Evolutionary conservation across 2,113 vertebrate genomes (phyloP), one percentile per base, ranked within the genome.

Genomic region (Clarias gariepinus): DNA sequence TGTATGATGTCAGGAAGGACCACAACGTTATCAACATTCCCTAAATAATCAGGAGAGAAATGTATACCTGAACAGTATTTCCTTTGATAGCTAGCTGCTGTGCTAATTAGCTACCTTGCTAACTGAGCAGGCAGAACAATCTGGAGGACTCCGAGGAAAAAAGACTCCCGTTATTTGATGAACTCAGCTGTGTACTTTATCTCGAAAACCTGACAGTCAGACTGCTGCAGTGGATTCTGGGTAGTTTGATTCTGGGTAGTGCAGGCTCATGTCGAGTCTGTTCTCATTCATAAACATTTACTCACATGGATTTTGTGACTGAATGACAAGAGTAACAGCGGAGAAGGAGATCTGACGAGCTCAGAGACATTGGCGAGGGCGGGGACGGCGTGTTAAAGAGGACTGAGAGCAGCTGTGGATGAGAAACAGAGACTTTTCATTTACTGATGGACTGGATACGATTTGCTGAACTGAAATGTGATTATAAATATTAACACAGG

Each of bases 401-500:
- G 60, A 47, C 1, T 1, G 33, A 82, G 60, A 16, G n/a, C 16
- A 33, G 36, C 58, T 4, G 19, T 25, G 80, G 58, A 47, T 11
- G 21, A 63, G 23, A 36, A 33, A n/a, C 16, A n/a, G 23, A 52
- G 78, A 82, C 61, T 64, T 64, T 81, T 82, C 2, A 9, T n/a
- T 66, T 47, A 63, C 80, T 1, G 36, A 66, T n/a, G 30, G 19
- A 82, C 12, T 28, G 15, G 25, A 66, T 9, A 18, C 0, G 41
- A 19, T 28, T 82, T 82, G 53, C 60, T 82, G 28, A 82, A 52
- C 60, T 52, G 60, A 82, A 82, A 41, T 23, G 12, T 82, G 47
- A 82, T 82, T 66, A 82, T 82, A 53, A 82, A 82, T 82, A 82
- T 82, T 52, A 82, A n/a, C 60, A 82, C 80, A 52, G 7, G 23